These are phyloP conservation scores for Pemphigus obesinymphae DNA, from an alignment of 1,140 invertebrate species.

Conservation along the genomic window DNA sequence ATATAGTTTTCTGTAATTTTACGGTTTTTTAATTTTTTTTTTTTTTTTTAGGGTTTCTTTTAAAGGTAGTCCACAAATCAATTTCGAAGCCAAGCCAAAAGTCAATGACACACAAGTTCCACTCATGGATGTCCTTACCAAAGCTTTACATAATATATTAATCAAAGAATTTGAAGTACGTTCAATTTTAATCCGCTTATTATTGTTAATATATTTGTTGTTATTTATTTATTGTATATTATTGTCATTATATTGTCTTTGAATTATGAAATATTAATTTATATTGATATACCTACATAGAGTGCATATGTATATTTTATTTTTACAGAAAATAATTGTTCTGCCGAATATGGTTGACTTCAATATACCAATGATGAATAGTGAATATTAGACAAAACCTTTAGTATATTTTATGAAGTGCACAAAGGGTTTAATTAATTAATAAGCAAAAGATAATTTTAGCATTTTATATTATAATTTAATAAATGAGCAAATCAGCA, in stretches of 20 bases:
- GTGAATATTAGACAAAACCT: constrained; percentile 23
- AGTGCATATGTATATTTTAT: neutral
- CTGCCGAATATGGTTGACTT: constrained; percentile 47
- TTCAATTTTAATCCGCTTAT: too few relatives aligned
- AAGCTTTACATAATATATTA: constrained; percentile 30
- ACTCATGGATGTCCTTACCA: constrained; percentile 33
- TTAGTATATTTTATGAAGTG: neutral
- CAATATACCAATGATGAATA: constrained; percentile 46
- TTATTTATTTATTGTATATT: too few relatives aligned
- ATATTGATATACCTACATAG: neutral
- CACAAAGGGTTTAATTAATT: neutral
- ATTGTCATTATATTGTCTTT: too few relatives aligned
- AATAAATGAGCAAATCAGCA: neutral
- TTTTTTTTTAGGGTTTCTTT: constrained; percentile 20
- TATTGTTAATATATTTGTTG: too few relatives aligned
- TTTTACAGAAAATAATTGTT: constrained; percentile 46
- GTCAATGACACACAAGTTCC: constrained; percentile 21
- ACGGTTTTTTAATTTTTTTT: neutral
- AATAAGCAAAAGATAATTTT: neutral
- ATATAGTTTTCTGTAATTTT: too few relatives aligned
- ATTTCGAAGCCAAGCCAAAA: constrained; percentile 39
- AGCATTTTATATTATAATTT: neutral
- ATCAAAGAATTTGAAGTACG: constrained; percentile 38
- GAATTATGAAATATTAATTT: constrained; percentile 11
- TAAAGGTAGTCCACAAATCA: constrained; percentile 22